A percentile compares a stretch with the other conserved stretches of the same genome.
Conservation (phyloP, 2,113 vertebrate species). For the Pelecanoides urinatrix region DNA sequence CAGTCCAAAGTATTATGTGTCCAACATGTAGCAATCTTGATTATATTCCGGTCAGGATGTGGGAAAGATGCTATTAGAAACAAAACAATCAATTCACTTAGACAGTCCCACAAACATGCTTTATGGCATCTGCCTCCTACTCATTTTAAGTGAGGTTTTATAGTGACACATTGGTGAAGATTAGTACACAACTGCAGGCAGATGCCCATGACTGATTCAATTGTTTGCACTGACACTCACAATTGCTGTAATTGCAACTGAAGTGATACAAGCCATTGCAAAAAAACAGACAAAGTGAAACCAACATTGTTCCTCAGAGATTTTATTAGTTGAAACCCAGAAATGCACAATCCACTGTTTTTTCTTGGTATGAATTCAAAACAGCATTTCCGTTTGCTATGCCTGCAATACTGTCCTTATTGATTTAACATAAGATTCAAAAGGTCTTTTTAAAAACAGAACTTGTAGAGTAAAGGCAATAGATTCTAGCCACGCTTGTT, state of each 20-base stretch:
- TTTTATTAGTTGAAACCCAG: slow-evolving; percentile 51
- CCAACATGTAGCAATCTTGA: slow-evolving; percentile 55
- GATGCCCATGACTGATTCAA: slow-evolving; percentile 49
- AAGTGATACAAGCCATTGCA: slow-evolving; percentile 40
- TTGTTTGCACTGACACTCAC: slow-evolving; percentile 59
- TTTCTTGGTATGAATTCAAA: neutral
- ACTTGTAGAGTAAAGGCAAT: neutral
- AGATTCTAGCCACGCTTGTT: neutral
- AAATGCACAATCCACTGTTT: slow-evolving; percentile 14
- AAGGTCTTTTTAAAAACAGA: neutral
- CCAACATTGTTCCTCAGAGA: slow-evolving; percentile 48
- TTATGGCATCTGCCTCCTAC: slow-evolving; percentile 51
- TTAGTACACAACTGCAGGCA: slow-evolving; percentile 60
- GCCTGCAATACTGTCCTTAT: neutral
- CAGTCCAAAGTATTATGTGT: slow-evolving; percentile 39
- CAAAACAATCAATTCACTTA: slow-evolving; percentile 60
- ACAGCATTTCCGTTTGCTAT: neutral
- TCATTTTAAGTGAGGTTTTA: slow-evolving; percentile 55
- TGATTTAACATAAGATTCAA: neutral
- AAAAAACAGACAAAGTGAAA: slow-evolving; percentile 49
- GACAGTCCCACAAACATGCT: slow-evolving; percentile 53
- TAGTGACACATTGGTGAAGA: slow-evolving; percentile 55
- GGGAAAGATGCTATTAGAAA: slow-evolving; percentile 61
- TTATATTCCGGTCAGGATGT: slow-evolving; percentile 58
- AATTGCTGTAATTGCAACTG: slow-evolving; percentile 46